A percentile compares a stretch with the other conserved stretches of the same genome.
Evolutionary conservation across 2,797 vertebrate species (phyloP).

Genomic region (Pantherophis alleghaniensis): DNA sequence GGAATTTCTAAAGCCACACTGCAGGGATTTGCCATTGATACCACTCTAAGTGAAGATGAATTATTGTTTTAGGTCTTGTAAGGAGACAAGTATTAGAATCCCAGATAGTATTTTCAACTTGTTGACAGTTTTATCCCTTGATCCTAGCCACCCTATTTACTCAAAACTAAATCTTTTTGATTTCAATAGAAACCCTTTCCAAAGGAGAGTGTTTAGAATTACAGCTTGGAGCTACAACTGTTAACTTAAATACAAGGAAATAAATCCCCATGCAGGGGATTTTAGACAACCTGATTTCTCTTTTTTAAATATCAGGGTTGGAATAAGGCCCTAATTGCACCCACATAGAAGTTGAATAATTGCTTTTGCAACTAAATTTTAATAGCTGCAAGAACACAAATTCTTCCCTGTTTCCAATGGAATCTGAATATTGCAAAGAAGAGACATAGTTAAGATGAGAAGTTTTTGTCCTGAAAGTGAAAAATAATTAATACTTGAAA

Average conservation of each 20-base stretch:
- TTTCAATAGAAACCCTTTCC: not conserved
- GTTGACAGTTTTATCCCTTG: not conserved
- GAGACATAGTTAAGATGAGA: not conserved
- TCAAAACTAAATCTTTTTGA: not conserved
- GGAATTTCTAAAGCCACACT: conserved; percentile 3
- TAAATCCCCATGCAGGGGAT: not conserved
- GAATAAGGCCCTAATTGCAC: not conserved
- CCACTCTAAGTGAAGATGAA: conserved; percentile 2
- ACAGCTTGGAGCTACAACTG: not conserved
- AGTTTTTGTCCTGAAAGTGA: not conserved
- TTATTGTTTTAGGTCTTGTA: conserved; percentile 2
- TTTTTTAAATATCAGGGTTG: not conserved
- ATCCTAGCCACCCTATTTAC: not conserved
- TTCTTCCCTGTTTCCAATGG: not conserved
- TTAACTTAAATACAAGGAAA: not conserved
- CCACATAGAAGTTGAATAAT: not conserved
- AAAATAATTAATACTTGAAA: not conserved
- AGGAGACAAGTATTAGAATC: not conserved
- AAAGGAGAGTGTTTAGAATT: not conserved
- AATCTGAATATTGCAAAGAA: not conserved
- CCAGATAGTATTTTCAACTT: conserved; percentile 7
- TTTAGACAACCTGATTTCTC: not conserved
- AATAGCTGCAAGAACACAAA: not conserved
- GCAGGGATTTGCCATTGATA: conserved; percentile 25
- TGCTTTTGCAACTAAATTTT: not conserved